Conservation (phyloP, 2,113 vertebrate genomes). For the Scortum barcoo region DNA sequence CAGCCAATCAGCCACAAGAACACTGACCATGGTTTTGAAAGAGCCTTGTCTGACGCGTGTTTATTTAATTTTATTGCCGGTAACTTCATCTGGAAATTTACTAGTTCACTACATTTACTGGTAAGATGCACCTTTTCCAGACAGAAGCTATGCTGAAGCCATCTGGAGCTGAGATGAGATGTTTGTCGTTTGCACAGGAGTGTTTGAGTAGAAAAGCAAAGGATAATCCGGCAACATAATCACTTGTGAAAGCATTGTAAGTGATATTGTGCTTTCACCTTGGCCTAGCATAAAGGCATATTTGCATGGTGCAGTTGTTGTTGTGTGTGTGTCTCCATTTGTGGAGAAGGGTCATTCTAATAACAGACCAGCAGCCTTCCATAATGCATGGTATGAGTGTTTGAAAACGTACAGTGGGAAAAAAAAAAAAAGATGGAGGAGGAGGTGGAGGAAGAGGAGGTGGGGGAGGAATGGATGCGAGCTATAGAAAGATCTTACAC, state of each 20-base stretch:
- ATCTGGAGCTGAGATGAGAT: neutral
- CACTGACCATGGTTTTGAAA: neutral
- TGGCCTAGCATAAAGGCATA: neutral
- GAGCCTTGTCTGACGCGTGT: neutral
- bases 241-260: neutral
- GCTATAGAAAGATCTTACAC: slow-evolving; percentile 60
- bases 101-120: too few relatives aligned
- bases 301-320: neutral
- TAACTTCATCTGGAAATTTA: too few relatives aligned
- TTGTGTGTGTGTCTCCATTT: slow-evolving; percentile 13
- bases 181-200: neutral
- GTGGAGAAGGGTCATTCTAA: slow-evolving; percentile 23
- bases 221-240: neutral
- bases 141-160: neutral
- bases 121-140: neutral
- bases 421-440: neutral
- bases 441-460: slow-evolving; percentile 12
- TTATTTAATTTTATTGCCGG: neutral
- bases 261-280: neutral
- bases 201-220: neutral
- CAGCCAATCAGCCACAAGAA: slow-evolving; percentile 3
- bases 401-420: slow-evolving; percentile 9
- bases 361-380: slow-evolving; percentile 9
- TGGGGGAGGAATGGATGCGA: slow-evolving; percentile 10
- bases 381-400: slow-evolving; percentile 27